Evolutionary conservation across 2,797 vertebrate genomes (phyloP).

Genomic region (Smutsia gigantea): DNA sequence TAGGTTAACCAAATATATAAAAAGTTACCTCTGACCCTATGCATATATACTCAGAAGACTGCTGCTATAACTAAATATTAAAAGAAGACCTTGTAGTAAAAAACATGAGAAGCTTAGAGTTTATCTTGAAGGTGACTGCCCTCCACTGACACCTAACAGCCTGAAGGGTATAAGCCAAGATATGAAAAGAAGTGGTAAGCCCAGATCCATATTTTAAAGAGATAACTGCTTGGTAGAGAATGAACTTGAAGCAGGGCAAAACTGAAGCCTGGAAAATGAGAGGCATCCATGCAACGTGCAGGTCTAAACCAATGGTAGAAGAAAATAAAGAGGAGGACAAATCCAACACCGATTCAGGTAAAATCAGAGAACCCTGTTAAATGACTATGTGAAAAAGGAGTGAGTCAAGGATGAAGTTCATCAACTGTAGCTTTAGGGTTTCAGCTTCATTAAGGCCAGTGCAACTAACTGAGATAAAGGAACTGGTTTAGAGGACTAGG

Average conservation of each 20-base stretch:
- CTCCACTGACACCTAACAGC: neutral
- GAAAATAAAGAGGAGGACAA: neutral
- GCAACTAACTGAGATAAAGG: neutral
- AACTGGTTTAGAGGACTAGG: neutral
- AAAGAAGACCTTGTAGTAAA: neutral
- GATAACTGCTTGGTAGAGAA: neutral
- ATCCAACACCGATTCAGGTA: neutral
- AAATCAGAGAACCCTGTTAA: slow-evolving; percentile 8
- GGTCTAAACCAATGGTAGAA: neutral
- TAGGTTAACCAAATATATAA: neutral
- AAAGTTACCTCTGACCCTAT: neutral
- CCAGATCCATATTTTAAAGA: neutral
- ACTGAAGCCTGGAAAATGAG: neutral
- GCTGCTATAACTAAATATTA: neutral
- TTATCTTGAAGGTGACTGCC: neutral
- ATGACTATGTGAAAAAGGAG: neutral
- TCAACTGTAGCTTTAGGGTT: neutral
- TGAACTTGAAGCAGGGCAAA: neutral
- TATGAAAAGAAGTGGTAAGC: neutral
- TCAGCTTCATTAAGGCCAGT: neutral
- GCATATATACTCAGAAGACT: neutral
- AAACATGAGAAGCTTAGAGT: neutral
- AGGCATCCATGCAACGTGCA: neutral
- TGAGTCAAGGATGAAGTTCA: neutral
- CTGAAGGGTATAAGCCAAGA: neutral